Conservation (phyloP, 2,888 invertebrate species). For the Drosophila diplacantha region DNA sequence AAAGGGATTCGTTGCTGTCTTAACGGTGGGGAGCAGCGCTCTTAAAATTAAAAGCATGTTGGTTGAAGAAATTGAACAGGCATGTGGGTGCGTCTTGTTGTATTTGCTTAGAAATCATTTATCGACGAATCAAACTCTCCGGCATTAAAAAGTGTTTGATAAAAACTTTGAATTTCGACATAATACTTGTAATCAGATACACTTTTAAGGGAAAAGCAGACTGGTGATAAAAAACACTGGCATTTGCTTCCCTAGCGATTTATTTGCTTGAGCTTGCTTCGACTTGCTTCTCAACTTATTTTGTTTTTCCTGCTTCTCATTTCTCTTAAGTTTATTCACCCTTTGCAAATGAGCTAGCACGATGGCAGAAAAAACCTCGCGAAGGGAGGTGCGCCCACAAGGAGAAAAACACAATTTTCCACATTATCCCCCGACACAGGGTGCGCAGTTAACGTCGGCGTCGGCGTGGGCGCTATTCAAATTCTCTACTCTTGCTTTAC, state of each 20-base stretch:
- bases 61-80: slow-evolving; percentile 71
- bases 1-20: slow-evolving; percentile 47
- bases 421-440: slow-evolving; percentile 52
- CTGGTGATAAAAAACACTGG: slow-evolving; percentile 19
- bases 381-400: slow-evolving; percentile 15
- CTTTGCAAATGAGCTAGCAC: slow-evolving; percentile 69
- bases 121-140: not conserved
- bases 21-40: slow-evolving; percentile 37
- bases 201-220: slow-evolving; percentile 9
- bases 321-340: slow-evolving; percentile 71
- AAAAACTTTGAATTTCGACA: not conserved
- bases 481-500: slow-evolving; percentile 71
- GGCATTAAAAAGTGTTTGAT: not conserved
- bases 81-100: slow-evolving; percentile 41
- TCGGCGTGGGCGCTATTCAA: slow-evolving; percentile 60
- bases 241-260: slow-evolving; percentile 35
- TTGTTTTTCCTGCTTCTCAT: slow-evolving; percentile 40
- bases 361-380: slow-evolving; percentile 10
- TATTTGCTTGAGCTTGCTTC: slow-evolving; percentile 6
- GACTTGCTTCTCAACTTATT: slow-evolving; percentile 22
- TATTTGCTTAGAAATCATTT: slow-evolving; percentile 3
- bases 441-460: slow-evolving; percentile 31
- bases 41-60: slow-evolving; percentile 71
- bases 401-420: slow-evolving; percentile 57
- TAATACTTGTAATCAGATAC: not conserved